Evolutionary conservation across 2,888 invertebrate genomes (phyloP).

Genomic region (Hemicrepidius hirtus): DNA sequence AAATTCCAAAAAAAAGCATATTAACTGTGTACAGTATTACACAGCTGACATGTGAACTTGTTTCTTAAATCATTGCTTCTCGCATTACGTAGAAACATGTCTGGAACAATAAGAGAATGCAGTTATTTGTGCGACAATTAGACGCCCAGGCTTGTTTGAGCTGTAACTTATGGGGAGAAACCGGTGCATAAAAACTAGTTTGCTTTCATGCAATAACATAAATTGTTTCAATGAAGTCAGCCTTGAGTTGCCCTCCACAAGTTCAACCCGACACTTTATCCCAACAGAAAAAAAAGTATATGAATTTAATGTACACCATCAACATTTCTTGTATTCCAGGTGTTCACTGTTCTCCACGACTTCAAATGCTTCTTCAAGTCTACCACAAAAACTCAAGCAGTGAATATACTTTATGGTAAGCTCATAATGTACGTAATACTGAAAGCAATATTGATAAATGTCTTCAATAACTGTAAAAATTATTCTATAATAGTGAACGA

Average conservation of each 20-base stretch:
- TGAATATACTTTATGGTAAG: no score
- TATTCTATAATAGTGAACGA: no score
- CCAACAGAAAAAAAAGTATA: background rate
- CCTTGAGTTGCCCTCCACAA: conserved; percentile 54
- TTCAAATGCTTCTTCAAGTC: no score
- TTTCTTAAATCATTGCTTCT: conserved; percentile 50
- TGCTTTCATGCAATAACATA: conserved; percentile 57
- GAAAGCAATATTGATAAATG: no score
- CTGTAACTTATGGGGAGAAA: conserved; percentile 52
- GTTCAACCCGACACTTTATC: conserved; percentile 39
- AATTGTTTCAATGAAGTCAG: conserved; percentile 55
- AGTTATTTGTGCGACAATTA: conserved; percentile 54
- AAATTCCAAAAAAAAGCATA: conserved; percentile 10
- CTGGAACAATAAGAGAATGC: conserved; percentile 52
- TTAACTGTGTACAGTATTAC: conserved; percentile 28
- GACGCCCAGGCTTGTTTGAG: conserved; percentile 53
- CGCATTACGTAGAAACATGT: conserved; percentile 50
- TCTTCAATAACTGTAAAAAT: no score
- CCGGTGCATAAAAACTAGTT: conserved; percentile 55
- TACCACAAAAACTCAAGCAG: no score
- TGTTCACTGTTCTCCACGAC: background rate
- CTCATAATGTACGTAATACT: no score
- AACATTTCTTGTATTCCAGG: conserved; percentile 9
- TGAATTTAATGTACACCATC: conserved; percentile 13
- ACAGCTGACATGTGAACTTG: conserved; percentile 45